Conservation (phyloP, 2,888 invertebrate species). For the Linnaemya vulpina region DNA sequence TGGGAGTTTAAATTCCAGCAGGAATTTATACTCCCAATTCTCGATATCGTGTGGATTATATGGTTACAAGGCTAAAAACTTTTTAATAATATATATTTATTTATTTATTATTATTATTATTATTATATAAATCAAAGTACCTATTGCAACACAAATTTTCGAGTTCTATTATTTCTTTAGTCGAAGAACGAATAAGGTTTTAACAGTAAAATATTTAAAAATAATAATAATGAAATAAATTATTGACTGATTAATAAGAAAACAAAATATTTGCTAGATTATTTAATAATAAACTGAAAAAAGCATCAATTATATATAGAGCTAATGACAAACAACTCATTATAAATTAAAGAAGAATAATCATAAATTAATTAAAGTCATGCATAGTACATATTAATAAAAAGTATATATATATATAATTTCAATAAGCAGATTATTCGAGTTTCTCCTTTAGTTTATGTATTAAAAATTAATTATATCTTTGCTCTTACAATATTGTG, state of each 20-base stretch:
- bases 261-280: constrained; percentile 69
- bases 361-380: constrained; percentile 33
- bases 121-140: constrained; percentile 52
- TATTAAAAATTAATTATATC: no score
- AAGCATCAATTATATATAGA: constrained; percentile 61
- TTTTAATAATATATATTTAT: background rate
- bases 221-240: constrained; percentile 57
- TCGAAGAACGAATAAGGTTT: constrained; percentile 46
- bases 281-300: constrained; percentile 61
- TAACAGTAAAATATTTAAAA: constrained; percentile 34
- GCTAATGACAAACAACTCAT: constrained; percentile 46
- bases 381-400: no score
- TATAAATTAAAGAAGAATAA: constrained; percentile 24
- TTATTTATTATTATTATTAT: background rate
- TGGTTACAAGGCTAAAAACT: background rate
- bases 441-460: no score
- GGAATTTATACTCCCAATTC: no score
- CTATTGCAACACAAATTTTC: constrained; percentile 37
- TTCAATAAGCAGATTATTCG: no score
- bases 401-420: no score
- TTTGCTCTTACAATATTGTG: no score
- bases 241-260: constrained; percentile 70
- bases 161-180: constrained; percentile 47
- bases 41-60: background rate
- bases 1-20: no score